These are phyloP conservation scores for Drosophila miranda DNA, from an alignment of 1,140 invertebrate species.

Conservation along the genomic window DNA sequence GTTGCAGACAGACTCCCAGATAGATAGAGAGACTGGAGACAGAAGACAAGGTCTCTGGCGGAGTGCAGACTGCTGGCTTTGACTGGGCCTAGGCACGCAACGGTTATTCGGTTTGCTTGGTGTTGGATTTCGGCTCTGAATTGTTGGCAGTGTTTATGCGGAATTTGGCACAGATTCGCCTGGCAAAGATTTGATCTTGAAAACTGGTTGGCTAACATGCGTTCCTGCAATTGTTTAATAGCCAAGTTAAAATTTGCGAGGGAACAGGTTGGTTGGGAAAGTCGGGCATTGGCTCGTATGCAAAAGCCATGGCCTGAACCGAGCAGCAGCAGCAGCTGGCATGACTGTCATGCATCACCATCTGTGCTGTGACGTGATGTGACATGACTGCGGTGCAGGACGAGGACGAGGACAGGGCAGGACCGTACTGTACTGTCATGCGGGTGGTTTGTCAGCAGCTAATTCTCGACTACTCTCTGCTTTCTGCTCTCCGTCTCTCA, in stretches of 20 bases:
- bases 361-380: conserved; percentile 37
- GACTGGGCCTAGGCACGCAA: conserved; percentile 66
- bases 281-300: conserved; percentile 42
- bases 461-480: conserved; percentile 27
- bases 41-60: conserved; percentile 20
- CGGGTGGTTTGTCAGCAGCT: conserved; percentile 50
- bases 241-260: conserved; percentile 76
- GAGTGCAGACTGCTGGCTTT: conserved; percentile 28
- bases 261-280: conserved; percentile 65
- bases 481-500: conserved; percentile 2
- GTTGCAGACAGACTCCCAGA: conserved; percentile 12
- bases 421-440: conserved; percentile 17
- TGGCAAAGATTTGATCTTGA: conserved; percentile 48
- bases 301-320: conserved; percentile 30
- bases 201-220: conserved; percentile 54
- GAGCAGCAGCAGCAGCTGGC: not conserved
- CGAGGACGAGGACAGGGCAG: too few relatives aligned
- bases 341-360: conserved; percentile 35
- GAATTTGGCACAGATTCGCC: conserved; percentile 78
- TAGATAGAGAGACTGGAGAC: conserved; percentile 6
- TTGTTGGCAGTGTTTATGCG: conserved; percentile 60
- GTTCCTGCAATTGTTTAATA: conserved; percentile 79
- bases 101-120: conserved; percentile 52
- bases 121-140: conserved; percentile 55
- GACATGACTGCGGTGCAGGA: conserved; percentile 25